Evolutionary conservation across 2,888 invertebrate species (phyloP).

Genomic region (Lasioglossum malachurum): DNA sequence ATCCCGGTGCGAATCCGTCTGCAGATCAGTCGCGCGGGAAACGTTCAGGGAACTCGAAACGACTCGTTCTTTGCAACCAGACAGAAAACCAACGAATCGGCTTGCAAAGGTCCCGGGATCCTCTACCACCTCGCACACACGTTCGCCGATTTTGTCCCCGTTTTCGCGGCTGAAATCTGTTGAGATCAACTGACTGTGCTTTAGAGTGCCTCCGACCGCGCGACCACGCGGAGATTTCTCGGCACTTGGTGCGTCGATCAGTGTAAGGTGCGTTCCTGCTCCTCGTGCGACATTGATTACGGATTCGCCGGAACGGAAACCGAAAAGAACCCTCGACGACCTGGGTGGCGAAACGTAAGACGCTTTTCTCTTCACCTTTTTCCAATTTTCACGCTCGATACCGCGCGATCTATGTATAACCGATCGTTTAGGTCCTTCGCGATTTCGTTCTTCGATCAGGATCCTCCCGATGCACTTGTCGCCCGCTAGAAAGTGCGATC

Average conservation of each 20-base stretch:
- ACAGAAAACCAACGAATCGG: conserved; percentile 1
- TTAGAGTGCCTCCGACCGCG: conserved; percentile 61
- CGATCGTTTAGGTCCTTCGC: not conserved
- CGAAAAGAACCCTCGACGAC: not conserved
- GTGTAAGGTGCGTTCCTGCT: conserved; percentile 49
- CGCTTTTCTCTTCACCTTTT: not conserved
- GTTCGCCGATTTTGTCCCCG: conserved; percentile 54
- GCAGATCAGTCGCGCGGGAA: conserved; percentile 60
- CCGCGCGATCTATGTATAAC: not conserved
- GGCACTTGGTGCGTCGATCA: conserved; percentile 60
- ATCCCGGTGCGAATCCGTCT: conserved; percentile 49
- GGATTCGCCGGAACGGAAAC: conserved; percentile 27
- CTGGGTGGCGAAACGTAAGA: conserved; percentile 50
- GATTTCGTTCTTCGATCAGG: no score
- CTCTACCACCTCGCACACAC: conserved; percentile 35
- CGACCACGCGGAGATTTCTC: conserved; percentile 58
- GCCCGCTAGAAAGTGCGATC: conserved; percentile 23
- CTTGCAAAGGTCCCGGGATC: conserved; percentile 27
- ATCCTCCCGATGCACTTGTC: not conserved
- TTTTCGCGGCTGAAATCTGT: conserved; percentile 56
- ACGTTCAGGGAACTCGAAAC: conserved; percentile 39
- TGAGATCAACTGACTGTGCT: conserved; percentile 53
- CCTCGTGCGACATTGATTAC: conserved; percentile 32
- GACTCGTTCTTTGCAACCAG: conserved; percentile 2
- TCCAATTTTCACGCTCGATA: no score